These are phyloP conservation scores for Formica aserva DNA, from an alignment of 2,888 invertebrate genomes.

Conservation along the genomic window DNA sequence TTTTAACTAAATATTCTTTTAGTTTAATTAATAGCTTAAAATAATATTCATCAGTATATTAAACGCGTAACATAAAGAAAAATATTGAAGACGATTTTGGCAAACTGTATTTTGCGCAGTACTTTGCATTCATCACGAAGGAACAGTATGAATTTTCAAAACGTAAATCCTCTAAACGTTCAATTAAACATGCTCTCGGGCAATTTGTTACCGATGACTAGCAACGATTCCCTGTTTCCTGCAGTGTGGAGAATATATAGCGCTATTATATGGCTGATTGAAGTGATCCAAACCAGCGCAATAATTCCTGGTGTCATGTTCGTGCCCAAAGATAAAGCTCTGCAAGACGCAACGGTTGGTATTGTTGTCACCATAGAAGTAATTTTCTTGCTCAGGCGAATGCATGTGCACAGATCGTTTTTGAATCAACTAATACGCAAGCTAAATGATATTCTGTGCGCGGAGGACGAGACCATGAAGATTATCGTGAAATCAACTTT, in stretches of 20 bases:
- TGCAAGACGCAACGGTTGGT: slow-evolving; percentile 65
- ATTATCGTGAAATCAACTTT: slow-evolving; percentile 45
- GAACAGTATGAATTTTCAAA: slow-evolving; percentile 67
- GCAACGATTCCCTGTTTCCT: slow-evolving; percentile 31
- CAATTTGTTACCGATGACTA: slow-evolving; percentile 69
- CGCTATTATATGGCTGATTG: slow-evolving; percentile 58
- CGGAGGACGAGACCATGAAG: slow-evolving; percentile 48
- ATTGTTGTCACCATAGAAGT: slow-evolving; percentile 63
- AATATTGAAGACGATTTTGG: background rate
- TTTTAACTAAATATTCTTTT: slow-evolving; percentile 9
- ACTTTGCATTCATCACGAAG: background rate
- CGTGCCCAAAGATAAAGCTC: slow-evolving; percentile 57
- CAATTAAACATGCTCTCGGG: slow-evolving; percentile 69
- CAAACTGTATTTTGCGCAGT: background rate
- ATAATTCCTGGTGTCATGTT: slow-evolving; percentile 53
- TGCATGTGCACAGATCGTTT: slow-evolving; percentile 61
- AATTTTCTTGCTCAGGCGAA: slow-evolving; percentile 56
- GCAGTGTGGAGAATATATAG: slow-evolving; percentile 56
- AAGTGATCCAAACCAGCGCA: slow-evolving; percentile 27
- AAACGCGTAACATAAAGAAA: background rate
- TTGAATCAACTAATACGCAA: slow-evolving; percentile 64
- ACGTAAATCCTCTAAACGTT: slow-evolving; percentile 65
- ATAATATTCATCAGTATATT: background rate
- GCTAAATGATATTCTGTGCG: slow-evolving; percentile 60
- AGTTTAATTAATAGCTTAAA: background rate